A percentile compares a stretch with the other conserved stretches of the same genome.
Evolutionary conservation across 2,888 invertebrate species (phyloP).

Genomic region (Drosophila crucigera): DNA sequence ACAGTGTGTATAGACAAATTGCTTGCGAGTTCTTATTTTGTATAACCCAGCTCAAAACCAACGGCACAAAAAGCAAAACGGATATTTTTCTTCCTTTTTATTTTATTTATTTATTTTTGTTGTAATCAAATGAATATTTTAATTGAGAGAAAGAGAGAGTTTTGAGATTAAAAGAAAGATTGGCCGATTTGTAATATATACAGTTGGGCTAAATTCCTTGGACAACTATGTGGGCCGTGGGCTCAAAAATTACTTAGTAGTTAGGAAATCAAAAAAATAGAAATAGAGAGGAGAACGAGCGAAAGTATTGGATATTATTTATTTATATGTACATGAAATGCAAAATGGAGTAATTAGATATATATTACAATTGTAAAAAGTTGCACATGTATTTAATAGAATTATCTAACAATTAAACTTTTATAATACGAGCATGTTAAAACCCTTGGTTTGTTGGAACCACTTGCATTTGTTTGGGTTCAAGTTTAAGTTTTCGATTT

Average conservation of each 20-base stretch:
- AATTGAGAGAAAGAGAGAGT: conserved; percentile 25
- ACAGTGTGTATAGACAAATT: conserved; percentile 23
- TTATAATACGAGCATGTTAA: conserved; percentile 29
- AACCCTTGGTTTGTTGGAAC: conserved; percentile 70
- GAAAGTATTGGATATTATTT: conserved; percentile 38
- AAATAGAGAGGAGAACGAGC: conserved; percentile 35
- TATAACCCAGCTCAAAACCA: conserved; percentile 83
- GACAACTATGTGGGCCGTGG: conserved; percentile 30
- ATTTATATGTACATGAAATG: conserved; percentile 70
- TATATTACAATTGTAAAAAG: conserved; percentile 56
- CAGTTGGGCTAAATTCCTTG: conserved; percentile 42
- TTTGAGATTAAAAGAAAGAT: conserved; percentile 18
- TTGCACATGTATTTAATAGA: conserved; percentile 41
- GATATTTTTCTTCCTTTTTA: conserved; percentile 6
- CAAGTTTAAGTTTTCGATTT: conserved; percentile 24
- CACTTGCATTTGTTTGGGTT: conserved; percentile 61
- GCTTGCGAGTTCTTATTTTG: conserved; percentile 15
- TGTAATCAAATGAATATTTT: conserved; percentile 39
- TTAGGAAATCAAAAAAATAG: conserved; percentile 34
- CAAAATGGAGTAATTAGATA: conserved; percentile 52
- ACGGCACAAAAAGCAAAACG: conserved; percentile 77
- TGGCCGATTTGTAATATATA: conserved; percentile 46
- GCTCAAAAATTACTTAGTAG: conserved; percentile 33
- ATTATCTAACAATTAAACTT: conserved; percentile 39
- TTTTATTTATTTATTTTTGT: neutral